phyloP scores from a whole-genome alignment of 2,797 vertebrate species.

The Emys orbicularis region DNA sequence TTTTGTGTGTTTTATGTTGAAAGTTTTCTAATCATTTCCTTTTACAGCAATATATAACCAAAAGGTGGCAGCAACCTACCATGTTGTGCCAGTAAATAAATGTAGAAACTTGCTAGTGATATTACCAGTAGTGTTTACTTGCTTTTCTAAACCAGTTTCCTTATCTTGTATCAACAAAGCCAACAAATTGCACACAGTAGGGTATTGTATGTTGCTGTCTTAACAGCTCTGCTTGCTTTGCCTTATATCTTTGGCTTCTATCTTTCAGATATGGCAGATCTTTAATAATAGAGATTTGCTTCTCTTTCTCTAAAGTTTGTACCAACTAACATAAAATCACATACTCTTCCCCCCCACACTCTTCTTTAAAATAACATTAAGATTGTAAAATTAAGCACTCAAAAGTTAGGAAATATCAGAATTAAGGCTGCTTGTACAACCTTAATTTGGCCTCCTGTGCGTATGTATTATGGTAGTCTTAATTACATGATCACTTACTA shows the following conservation, averaged over 20 bases:
- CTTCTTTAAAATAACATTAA: background rate
- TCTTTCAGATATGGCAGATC: background rate
- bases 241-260: rapidly evolving
- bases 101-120: rapidly evolving
- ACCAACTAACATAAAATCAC: background rate
- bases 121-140: rapidly evolving
- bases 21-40: background rate
- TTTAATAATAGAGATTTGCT: background rate
- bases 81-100: rapidly evolving
- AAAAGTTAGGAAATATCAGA: background rate
- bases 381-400: background rate
- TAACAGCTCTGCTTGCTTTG: background rate
- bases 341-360: background rate
- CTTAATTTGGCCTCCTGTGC: background rate
- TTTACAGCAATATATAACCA: background rate
- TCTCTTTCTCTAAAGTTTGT: background rate
- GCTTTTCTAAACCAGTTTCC: background rate
- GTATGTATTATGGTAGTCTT: background rate
- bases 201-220: background rate
- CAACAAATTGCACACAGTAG: background rate
- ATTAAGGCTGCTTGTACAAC: background rate
- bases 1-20: rapidly evolving
- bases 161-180: background rate
- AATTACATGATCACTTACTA: background rate
- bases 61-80: conserved; percentile 65